Evolutionary conservation across 2,797 vertebrate genomes (phyloP).

Genomic region (Oryzias sinensis): DNA sequence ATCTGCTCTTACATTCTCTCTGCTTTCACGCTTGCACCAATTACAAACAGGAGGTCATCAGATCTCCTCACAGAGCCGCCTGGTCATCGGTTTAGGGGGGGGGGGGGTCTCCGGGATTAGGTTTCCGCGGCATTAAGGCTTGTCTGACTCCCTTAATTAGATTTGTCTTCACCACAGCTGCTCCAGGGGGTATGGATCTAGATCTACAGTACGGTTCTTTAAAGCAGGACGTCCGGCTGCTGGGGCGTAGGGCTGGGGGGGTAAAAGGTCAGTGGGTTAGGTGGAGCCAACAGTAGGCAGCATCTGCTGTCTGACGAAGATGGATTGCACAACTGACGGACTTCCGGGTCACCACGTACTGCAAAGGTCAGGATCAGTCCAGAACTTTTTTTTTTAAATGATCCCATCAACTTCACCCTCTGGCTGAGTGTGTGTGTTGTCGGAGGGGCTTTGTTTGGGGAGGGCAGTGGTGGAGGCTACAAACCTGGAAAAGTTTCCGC

Average conservation of each 20-base stretch:
- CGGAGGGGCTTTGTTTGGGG: too few relatives aligned
- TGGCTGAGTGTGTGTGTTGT: too few relatives aligned
- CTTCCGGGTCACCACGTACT: slow-evolving; percentile 43
- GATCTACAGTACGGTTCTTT: too few relatives aligned
- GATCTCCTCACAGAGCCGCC: slow-evolving; percentile 65
- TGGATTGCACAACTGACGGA: slow-evolving; percentile 74
- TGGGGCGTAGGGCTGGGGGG: background rate
- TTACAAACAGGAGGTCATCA: slow-evolving; percentile 71
- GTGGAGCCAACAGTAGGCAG: slow-evolving; percentile 64
- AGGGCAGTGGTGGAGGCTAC: too few relatives aligned
- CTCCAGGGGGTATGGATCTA: slow-evolving; percentile 6
- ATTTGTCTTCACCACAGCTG: slow-evolving; percentile 74
- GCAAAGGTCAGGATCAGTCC: slow-evolving; percentile 60
- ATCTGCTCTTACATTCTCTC: slow-evolving; percentile 30
- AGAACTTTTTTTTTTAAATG: slow-evolving; percentile 59
- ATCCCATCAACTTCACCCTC: slow-evolving; percentile 53
- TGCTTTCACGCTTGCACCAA: slow-evolving; percentile 68
- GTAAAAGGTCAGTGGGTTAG: slow-evolving; percentile 43
- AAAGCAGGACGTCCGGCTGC: too few relatives aligned
- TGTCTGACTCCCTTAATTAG: slow-evolving; percentile 59
- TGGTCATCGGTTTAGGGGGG: slow-evolving; percentile 64
- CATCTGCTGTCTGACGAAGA: slow-evolving; percentile 77
- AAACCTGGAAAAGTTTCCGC: too few relatives aligned
- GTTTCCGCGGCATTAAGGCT: slow-evolving; percentile 70
- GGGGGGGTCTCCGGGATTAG: slow-evolving; percentile 59